phyloP scores from a whole-genome alignment of 1,140 invertebrate genomes.

The Aricia agestis region DNA sequence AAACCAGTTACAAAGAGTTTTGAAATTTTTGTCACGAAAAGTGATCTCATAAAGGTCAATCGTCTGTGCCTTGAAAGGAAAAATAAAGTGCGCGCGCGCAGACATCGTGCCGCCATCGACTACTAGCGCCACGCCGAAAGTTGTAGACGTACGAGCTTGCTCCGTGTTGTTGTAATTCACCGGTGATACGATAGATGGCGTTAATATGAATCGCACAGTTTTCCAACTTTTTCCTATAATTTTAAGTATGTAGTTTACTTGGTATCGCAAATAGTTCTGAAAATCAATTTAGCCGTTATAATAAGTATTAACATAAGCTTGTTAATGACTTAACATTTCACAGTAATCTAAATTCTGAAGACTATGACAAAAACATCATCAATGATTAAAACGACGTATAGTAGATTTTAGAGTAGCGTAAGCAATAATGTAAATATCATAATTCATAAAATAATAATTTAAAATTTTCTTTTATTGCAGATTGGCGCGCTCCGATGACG shows the following conservation, averaged over 20 bases:
- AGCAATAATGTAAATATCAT: background rate
- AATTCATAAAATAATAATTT: background rate
- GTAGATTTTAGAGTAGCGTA: background rate
- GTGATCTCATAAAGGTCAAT: background rate
- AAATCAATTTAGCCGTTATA: no score
- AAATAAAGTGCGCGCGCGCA: constrained; percentile 20
- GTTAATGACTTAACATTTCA: no score
- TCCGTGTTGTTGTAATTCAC: constrained; percentile 38
- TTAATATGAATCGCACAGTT: constrained; percentile 12
- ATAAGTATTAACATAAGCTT: no score
- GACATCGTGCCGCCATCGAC: constrained; percentile 28
- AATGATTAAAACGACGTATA: no score
- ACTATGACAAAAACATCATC: no score
- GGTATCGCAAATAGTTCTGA: no score
- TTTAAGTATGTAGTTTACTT: no score
- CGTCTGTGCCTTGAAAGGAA: constrained; percentile 1
- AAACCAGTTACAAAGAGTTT: background rate
- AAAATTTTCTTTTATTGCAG: constrained; percentile 28
- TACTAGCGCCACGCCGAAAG: constrained; percentile 28
- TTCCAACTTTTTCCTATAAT: no score
- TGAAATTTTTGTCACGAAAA: background rate
- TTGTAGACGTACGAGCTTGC: constrained; percentile 22
- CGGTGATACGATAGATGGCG: constrained; percentile 41
- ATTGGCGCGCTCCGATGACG: constrained; percentile 70
- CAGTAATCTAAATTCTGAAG: no score